These are phyloP conservation scores for Scalopus aquaticus DNA, from an alignment of 2,113 vertebrate genomes.

Conservation along the genomic window DNA sequence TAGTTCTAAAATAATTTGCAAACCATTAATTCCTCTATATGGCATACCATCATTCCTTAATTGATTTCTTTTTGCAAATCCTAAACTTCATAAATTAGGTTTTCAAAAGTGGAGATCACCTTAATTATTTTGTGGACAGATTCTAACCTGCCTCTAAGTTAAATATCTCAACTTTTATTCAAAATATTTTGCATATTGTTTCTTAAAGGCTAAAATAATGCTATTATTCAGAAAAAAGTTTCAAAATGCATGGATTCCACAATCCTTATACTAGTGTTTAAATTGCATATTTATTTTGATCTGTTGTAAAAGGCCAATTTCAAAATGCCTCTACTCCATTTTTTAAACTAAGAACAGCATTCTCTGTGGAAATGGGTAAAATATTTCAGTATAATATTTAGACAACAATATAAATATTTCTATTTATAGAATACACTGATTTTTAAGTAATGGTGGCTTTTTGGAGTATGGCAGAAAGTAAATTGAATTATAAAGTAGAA, in stretches of 20 bases:
- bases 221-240: not conserved
- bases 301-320: not conserved
- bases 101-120: not conserved
- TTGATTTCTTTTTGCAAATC: not conserved
- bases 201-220: not conserved
- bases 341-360: not conserved
- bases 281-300: slow-evolving; percentile 3
- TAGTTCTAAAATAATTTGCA: slow-evolving; percentile 18
- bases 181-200: not conserved
- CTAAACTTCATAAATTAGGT: not conserved
- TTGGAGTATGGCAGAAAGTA: not conserved
- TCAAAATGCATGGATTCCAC: not conserved
- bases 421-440: not conserved
- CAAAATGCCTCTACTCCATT: not conserved
- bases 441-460: not conserved
- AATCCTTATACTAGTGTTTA: not conserved
- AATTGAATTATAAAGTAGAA: not conserved
- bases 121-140: not conserved
- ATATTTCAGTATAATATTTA: slow-evolving; percentile 32
- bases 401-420: not conserved
- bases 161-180: slow-evolving; percentile 14
- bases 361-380: slow-evolving; percentile 14
- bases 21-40: not conserved
- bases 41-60: not conserved
- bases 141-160: not conserved